Evolutionary conservation across 92 coral and sea anemone genomes (phyloP).

Genomic region (Parazoanthus swiftii): DNA sequence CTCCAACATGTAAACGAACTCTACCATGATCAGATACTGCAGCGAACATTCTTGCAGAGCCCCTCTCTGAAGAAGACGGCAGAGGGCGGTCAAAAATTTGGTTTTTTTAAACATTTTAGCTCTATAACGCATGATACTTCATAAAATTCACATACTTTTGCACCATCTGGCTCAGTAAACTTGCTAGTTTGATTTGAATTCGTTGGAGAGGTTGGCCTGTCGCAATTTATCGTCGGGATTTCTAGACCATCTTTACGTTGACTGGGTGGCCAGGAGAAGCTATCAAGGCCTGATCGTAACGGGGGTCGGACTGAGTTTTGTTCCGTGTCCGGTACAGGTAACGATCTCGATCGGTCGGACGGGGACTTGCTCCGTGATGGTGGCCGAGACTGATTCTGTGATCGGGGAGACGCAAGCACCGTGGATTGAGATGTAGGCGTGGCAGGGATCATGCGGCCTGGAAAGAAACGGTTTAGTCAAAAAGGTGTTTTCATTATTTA

Average conservation of each 20-base stretch:
- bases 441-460: not conserved
- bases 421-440: constrained; percentile 29
- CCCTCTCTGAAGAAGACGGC: too few species aligned
- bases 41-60: too few species aligned
- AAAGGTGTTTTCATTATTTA: too few species aligned
- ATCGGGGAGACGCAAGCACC: constrained; percentile 4
- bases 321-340: constrained; percentile 11
- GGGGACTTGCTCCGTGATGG: not conserved
- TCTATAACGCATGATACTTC: too few species aligned
- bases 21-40: too few species aligned
- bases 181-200: not conserved
- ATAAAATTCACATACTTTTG: not conserved
- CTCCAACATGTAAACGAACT: too few species aligned
- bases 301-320: not conserved
- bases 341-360: not conserved
- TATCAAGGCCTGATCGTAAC: not conserved
- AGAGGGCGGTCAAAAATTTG: too few species aligned
- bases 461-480: not conserved
- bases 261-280: not conserved
- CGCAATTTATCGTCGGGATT: not conserved
- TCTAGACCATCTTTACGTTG: constrained; percentile 4
- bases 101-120: too few species aligned
- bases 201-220: not conserved
- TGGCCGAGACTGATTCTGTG: not conserved
- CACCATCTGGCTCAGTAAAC: not conserved